phyloP scores from a whole-genome alignment of 1,140 invertebrate genomes.

The Ceratoteleas bidentatus region DNA sequence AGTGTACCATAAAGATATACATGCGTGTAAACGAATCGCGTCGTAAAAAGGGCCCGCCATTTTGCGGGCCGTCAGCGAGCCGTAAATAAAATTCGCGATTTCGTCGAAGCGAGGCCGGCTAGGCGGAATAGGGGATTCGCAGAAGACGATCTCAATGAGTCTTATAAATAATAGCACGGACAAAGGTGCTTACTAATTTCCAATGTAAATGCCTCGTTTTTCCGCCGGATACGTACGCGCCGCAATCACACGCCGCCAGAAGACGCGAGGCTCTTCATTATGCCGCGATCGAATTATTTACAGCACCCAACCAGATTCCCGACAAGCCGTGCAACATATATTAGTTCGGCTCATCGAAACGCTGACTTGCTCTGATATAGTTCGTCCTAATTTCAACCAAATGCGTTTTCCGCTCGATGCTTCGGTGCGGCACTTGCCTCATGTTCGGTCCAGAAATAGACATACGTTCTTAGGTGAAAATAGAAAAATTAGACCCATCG shows the following conservation, averaged over 20 bases:
- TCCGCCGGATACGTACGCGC: slow-evolving; percentile 8
- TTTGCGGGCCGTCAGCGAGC: slow-evolving; percentile 72
- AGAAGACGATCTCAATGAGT: slow-evolving; percentile 1
- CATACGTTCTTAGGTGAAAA: too few relatives aligned
- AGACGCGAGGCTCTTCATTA: slow-evolving; percentile 25
- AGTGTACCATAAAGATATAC: slow-evolving; percentile 55
- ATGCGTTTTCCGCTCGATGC: too few relatives aligned
- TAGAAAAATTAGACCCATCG: too few relatives aligned
- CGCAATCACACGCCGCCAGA: slow-evolving; percentile 1
- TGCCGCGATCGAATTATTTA: slow-evolving; percentile 16
- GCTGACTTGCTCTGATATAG: background rate
- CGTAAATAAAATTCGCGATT: slow-evolving; percentile 71
- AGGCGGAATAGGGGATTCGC: slow-evolving; percentile 22
- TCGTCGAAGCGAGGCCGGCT: slow-evolving; percentile 70
- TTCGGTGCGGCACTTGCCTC: too few relatives aligned
- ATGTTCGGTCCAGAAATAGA: too few relatives aligned
- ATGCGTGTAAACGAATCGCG: slow-evolving; percentile 53
- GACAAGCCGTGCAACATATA: slow-evolving; percentile 2
- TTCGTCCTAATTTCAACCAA: too few relatives aligned
- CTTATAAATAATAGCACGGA: slow-evolving; percentile 39
- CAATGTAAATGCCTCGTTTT: slow-evolving; percentile 32
- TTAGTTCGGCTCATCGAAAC: slow-evolving; percentile 5
- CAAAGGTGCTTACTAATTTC: slow-evolving; percentile 33
- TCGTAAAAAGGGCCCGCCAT: slow-evolving; percentile 65
- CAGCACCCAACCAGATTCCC: background rate